phyloP scores from a whole-genome alignment of 1,140 invertebrate genomes.

The Eumeta japonica region DNA sequence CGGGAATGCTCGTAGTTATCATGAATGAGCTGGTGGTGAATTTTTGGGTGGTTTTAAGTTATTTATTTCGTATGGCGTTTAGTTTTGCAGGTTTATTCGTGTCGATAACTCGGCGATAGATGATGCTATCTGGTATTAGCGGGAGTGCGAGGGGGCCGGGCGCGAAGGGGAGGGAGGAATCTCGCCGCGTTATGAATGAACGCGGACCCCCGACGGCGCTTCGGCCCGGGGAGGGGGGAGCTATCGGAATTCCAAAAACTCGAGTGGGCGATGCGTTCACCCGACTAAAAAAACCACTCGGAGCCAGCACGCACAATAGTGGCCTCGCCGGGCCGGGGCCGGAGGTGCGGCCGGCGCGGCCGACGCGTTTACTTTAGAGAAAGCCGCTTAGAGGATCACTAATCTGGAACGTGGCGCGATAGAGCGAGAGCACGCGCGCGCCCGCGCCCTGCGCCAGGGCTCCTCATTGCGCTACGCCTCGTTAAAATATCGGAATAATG shows the following conservation, averaged over 20 bases:
- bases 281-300: slow-evolving; percentile 31
- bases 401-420: not conserved
- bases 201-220: slow-evolving; percentile 25
- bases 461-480: slow-evolving; percentile 24
- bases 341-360: slow-evolving; percentile 6
- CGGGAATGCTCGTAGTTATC: too few species aligned
- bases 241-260: slow-evolving; percentile 47
- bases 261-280: slow-evolving; percentile 40
- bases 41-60: too few species aligned
- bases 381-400: too few species aligned
- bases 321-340: slow-evolving; percentile 13
- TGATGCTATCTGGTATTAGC: too few species aligned
- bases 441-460: slow-evolving; percentile 5
- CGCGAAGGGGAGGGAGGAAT: slow-evolving; percentile 14
- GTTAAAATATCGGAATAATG: slow-evolving; percentile 51
- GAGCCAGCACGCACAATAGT: slow-evolving; percentile 28
- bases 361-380: slow-evolving; percentile 9
- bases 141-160: not conserved
- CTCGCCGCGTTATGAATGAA: slow-evolving; percentile 46
- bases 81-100: too few species aligned
- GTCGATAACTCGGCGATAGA: too few species aligned
- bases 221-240: slow-evolving; percentile 10
- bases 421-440: not conserved
- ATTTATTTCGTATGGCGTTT: too few species aligned
- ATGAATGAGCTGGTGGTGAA: too few species aligned